phyloP scores from a whole-genome alignment of 2,888 invertebrate genomes.

The Chaetogeoica ovagalla region DNA sequence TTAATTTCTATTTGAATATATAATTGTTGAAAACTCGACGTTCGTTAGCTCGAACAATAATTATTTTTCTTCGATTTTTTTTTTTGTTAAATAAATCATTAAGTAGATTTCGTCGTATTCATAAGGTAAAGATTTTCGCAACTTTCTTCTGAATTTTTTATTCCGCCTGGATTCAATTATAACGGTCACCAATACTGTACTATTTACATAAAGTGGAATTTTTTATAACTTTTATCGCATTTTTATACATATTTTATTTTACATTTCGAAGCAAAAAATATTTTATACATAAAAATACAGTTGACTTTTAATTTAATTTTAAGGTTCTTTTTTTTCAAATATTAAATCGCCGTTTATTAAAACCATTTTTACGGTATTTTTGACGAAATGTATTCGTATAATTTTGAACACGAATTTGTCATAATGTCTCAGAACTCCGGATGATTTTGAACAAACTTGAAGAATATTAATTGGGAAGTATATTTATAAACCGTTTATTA shows the following conservation, averaged over 20 bases:
- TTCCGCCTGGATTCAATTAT: conserved; percentile 15
- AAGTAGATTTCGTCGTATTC: conserved; percentile 15
- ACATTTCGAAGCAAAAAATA: neutral
- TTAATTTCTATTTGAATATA: conserved; percentile 20
- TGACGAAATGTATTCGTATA: neutral
- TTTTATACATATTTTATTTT: conserved; percentile 31
- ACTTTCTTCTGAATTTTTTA: neutral
- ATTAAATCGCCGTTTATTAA: conserved; percentile 12
- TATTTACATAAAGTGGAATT: conserved; percentile 31
- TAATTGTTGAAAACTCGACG: conserved; percentile 15
- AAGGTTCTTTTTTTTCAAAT: neutral
- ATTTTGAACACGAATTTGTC: neutral
- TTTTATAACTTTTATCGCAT: conserved; percentile 16
- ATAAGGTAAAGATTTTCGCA: conserved; percentile 19
- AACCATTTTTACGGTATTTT: conserved; percentile 3
- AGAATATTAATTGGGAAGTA: neutral
- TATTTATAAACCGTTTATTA: neutral
- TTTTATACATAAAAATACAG: neutral
- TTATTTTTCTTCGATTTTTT: conserved; percentile 31
- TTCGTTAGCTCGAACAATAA: conserved; percentile 17
- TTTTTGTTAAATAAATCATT: conserved; percentile 23
- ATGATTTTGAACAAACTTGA: neutral
- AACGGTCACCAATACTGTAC: neutral
- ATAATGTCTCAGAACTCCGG: no score
- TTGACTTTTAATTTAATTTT: conserved; percentile 16